Conservation (phyloP, 2,888 invertebrate genomes). For the Yponomeuta sedellus region DNA sequence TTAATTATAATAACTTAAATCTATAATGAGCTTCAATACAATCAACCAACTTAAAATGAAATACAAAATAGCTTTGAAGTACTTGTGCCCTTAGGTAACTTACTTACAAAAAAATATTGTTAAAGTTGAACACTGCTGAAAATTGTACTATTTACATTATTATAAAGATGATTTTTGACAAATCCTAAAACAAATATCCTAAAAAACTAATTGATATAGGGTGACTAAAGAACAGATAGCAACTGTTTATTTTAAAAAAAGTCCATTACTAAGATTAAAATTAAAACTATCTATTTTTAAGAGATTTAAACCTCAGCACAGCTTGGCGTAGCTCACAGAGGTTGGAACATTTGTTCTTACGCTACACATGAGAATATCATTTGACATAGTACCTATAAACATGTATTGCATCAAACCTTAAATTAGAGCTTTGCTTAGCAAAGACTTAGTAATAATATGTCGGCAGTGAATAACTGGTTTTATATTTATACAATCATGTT, state of each 20-base stretch:
- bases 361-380: constrained; percentile 45
- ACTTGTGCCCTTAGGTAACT: constrained; percentile 55
- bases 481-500: constrained; percentile 33
- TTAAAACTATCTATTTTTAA: neutral
- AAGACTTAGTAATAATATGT: constrained; percentile 39
- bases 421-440: constrained; percentile 53
- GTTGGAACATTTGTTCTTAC: constrained; percentile 2
- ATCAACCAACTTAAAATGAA: constrained; percentile 14
- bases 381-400: constrained; percentile 27
- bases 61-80: constrained; percentile 42
- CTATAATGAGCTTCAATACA: constrained; percentile 27
- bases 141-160: neutral
- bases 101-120: constrained; percentile 12
- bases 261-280: neutral
- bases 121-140: constrained; percentile 2
- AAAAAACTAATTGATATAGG: no score
- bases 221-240: no score
- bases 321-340: neutral
- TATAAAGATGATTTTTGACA: neutral
- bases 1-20: constrained; percentile 20
- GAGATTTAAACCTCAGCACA: neutral
- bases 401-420: constrained; percentile 43
- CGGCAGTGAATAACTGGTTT: constrained; percentile 71
- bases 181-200: neutral
- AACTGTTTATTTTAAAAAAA: neutral